Conservation (phyloP, 2,888 invertebrate genomes). For the Drosophila pullipes region DNA sequence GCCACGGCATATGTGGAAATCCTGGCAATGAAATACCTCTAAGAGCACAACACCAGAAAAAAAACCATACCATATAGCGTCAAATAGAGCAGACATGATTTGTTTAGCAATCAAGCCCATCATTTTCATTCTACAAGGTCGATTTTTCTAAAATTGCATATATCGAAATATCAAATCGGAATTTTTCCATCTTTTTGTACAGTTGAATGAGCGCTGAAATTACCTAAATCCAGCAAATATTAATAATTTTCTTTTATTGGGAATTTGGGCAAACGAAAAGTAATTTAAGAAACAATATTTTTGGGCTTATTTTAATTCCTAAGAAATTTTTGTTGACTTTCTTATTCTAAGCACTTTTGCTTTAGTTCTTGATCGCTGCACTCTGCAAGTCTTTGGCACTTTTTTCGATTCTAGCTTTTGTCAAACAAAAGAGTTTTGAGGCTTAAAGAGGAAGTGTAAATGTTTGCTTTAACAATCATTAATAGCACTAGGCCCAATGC, state of each 20-base stretch:
- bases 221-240: background rate
- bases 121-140: background rate
- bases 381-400: background rate
- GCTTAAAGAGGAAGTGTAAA: conserved; percentile 65
- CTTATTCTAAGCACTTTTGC: background rate
- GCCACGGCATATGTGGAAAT: conserved; percentile 52
- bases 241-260: background rate
- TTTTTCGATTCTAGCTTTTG: background rate
- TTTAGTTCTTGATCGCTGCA: background rate
- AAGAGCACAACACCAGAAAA: background rate
- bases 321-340: background rate
- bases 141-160: background rate
- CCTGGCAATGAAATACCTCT: conserved; percentile 54
- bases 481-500: background rate
- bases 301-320: background rate
- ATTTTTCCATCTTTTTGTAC: background rate
- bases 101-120: too few relatives aligned
- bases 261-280: background rate
- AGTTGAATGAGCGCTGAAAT: background rate
- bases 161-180: background rate
- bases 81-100: background rate
- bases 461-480: conserved; percentile 44
- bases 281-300: background rate
- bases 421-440: conserved; percentile 17
- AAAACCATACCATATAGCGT: background rate